Evolutionary conservation across 2,797 vertebrate genomes (phyloP).

Genomic region (Anomalospiza imberbis): DNA sequence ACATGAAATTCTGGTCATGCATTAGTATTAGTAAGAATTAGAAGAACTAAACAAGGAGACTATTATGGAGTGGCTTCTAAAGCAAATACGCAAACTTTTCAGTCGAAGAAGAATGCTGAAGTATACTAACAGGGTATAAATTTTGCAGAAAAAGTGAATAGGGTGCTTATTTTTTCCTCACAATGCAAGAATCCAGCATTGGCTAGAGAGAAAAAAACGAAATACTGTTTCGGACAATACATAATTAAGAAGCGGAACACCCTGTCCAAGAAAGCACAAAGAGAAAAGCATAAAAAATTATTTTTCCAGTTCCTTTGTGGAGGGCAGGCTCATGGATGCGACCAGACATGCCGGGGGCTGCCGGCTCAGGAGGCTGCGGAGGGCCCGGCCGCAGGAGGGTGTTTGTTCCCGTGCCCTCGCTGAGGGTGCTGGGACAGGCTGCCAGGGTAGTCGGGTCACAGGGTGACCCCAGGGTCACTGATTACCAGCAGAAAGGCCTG

Average conservation of each 20-base stretch:
- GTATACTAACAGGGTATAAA: not conserved
- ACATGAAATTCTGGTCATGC: not conserved
- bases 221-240: not conserved
- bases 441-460: fast-evolving
- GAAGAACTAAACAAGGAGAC: not conserved
- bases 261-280: not conserved
- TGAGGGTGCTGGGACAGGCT: not conserved
- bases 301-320: not conserved
- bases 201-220: not conserved
- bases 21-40: not conserved
- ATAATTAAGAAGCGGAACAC: not conserved
- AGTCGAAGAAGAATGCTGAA: not conserved
- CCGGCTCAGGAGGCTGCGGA: too few species aligned
- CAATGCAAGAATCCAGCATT: not conserved
- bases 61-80: not conserved
- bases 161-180: not conserved
- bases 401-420: not conserved
- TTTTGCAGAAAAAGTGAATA: not conserved
- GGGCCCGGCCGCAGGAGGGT: not conserved
- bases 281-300: not conserved
- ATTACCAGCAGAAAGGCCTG: too few species aligned
- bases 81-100: not conserved
- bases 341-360: fast-evolving
- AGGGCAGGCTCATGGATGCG: not conserved
- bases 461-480: too few species aligned